Evolutionary conservation across 2,888 invertebrate genomes (phyloP), one percentile per base, ranked within the genome.

Genomic region (Geophilus truncorum): DNA sequence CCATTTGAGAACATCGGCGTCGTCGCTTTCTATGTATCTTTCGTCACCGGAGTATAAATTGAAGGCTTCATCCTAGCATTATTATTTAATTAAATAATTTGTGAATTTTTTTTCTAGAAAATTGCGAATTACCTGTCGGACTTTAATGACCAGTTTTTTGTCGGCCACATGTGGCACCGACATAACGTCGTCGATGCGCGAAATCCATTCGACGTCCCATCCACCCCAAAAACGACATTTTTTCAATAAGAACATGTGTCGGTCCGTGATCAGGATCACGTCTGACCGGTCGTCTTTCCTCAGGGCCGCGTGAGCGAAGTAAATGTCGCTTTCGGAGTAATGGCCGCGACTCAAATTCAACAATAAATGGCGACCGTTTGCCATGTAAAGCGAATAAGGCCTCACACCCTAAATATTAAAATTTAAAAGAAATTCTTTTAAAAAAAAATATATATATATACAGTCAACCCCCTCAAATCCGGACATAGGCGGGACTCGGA

Each of bases 141-240:
- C 90, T 84, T 91, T 91, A 81, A 94, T 89, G 80, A 92, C 86
- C 3, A 94, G 89, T 84, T 91, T 91, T 80, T 91, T 90, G 0
- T 89, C 89, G 25, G 87, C 84, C 36, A 92, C 87, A 81, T 88
- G 87, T 1, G 93, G 93, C 15, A 92, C 90, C 12, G 91, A 92
- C 84, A 92, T 89, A 79, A 94, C 89, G 84, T 93, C 92, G 85
- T 93, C 92, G 78, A 94, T 89, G 81, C 91, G 90, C 25, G 93
- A 90, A 40, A 89, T 89, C 94, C 94, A 94, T 86, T 93, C 93
- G 32, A 93, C 89, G 84, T 92, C 92, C 92, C 93, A 94, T 9
- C 91, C 89, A 45, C 92, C 91, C 90, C 92, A 91, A 83, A 90
- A 89, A 84, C 90, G 88, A 83, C 91, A 91, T 84, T 92, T 92